Evolutionary conservation across 1,140 invertebrate genomes (phyloP).

Genomic region (Physella acuta): DNA sequence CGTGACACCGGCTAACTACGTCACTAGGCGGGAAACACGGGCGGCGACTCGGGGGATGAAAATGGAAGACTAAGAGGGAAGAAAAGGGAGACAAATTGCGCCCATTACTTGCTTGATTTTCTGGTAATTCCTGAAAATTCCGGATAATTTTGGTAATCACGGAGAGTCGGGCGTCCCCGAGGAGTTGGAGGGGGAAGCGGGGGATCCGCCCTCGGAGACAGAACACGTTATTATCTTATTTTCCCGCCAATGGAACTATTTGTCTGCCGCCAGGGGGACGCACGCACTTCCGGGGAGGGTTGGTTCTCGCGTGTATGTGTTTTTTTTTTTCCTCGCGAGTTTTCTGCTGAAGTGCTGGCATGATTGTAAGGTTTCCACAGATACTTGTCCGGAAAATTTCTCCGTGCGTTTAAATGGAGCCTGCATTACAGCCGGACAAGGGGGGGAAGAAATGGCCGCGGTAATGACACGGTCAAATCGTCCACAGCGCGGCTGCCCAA

Average conservation of each 20-base stretch:
- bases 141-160: conserved; percentile 28
- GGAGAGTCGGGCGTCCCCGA: conserved; percentile 19
- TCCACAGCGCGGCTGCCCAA: background rate
- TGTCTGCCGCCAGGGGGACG: conserved; percentile 24
- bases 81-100: conserved; percentile 28
- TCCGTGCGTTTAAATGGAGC: background rate
- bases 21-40: conserved; percentile 5
- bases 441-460: conserved; percentile 2
- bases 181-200: conserved; percentile 18
- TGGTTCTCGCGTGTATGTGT: background rate
- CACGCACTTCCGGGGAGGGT: conserved; percentile 24
- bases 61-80: conserved; percentile 24
- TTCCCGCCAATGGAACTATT: conserved; percentile 28
- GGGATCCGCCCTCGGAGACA: conserved; percentile 12
- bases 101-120: conserved; percentile 28
- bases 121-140: conserved; percentile 28
- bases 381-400: conserved; percentile 11
- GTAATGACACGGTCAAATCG: conserved; percentile 16
- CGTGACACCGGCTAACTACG: conserved; percentile 13
- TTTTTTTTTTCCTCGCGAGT: conserved; percentile 2
- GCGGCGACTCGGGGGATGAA: conserved; percentile 20
- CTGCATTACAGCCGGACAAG: conserved; percentile 9
- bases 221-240: conserved; percentile 28
- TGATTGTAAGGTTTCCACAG: conserved; percentile 10
- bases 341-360: background rate